Conservation (phyloP, 2,113 vertebrate genomes). For the Zonotrichia leucophrys region DNA sequence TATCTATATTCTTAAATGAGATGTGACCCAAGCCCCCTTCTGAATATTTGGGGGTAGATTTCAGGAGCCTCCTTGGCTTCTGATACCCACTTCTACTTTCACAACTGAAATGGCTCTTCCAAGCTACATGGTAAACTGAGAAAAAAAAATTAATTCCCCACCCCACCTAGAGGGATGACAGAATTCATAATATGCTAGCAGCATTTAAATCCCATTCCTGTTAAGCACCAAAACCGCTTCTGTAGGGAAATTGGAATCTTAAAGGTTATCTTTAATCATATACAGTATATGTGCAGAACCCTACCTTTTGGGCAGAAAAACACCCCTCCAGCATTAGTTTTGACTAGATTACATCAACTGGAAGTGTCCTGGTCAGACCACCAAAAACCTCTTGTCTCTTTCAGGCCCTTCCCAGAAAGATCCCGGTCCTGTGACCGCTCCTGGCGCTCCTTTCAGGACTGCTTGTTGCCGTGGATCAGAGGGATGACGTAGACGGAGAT, state of each 20-base stretch:
- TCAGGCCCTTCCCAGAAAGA: conserved; percentile 39
- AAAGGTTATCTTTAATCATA: conserved; percentile 53
- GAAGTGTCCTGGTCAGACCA: conserved; percentile 22
- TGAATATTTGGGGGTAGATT: not conserved
- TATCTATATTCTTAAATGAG: conserved; percentile 20
- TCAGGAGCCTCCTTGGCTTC: conserved; percentile 45
- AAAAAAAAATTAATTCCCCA: conserved; percentile 45
- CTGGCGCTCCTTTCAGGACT: conserved; percentile 70
- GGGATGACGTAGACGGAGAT: conserved; percentile 97
- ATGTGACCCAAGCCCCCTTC: not conserved
- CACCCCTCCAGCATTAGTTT: conserved; percentile 46
- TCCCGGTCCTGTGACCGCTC: not conserved
- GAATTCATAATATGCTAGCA: conserved; percentile 65
- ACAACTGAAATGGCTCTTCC: conserved; percentile 53
- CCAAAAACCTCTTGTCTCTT: not conserved
- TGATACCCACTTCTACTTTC: conserved; percentile 31
- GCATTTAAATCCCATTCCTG: conserved; percentile 64
- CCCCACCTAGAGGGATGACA: conserved; percentile 24
- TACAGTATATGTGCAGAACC: conserved; percentile 58
- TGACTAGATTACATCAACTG: conserved; percentile 23
- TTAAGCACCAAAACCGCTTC: conserved; percentile 67
- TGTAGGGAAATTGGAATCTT: conserved; percentile 52
- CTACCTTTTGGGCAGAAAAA: conserved; percentile 37
- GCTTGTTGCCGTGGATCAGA: conserved; percentile 86
- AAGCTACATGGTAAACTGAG: conserved; percentile 60